Conservation (phyloP, 2,888 invertebrate genomes). For the Papilio protenor region DNA sequence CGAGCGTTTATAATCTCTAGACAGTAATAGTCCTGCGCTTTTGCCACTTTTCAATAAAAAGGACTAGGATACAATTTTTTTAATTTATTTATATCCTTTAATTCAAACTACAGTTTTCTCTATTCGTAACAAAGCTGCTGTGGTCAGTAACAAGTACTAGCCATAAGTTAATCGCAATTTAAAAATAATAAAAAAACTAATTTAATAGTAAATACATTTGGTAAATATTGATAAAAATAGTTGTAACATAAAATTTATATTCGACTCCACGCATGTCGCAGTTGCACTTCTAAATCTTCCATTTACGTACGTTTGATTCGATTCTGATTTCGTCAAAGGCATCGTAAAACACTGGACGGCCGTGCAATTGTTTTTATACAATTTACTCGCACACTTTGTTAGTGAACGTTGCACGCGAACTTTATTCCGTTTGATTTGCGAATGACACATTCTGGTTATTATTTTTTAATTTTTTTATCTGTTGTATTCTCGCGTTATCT, state of each 20-base stretch:
- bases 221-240: background rate
- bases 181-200: no score
- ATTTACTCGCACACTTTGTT: conserved; percentile 71
- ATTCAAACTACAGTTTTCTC: background rate
- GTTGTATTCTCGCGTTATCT: conserved; percentile 69
- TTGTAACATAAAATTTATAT: background rate
- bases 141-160: background rate
- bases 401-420: conserved; percentile 62
- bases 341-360: conserved; percentile 77
- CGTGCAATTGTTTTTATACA: conserved; percentile 82
- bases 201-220: background rate
- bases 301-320: conserved; percentile 80
- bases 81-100: background rate
- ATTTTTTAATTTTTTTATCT: conserved; percentile 56
- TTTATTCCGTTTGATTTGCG: conserved; percentile 79
- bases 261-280: conserved; percentile 55
- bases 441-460: conserved; percentile 76
- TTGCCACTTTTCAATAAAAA: no score
- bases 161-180: no score
- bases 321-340: conserved; percentile 80
- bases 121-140: background rate
- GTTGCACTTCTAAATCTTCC: conserved; percentile 69
- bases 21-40: no score
- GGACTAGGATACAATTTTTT: no score
- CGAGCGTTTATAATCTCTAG: background rate